phyloP scores from a whole-genome alignment of 2,113 vertebrate species.

The Clarias batrachus region DNA sequence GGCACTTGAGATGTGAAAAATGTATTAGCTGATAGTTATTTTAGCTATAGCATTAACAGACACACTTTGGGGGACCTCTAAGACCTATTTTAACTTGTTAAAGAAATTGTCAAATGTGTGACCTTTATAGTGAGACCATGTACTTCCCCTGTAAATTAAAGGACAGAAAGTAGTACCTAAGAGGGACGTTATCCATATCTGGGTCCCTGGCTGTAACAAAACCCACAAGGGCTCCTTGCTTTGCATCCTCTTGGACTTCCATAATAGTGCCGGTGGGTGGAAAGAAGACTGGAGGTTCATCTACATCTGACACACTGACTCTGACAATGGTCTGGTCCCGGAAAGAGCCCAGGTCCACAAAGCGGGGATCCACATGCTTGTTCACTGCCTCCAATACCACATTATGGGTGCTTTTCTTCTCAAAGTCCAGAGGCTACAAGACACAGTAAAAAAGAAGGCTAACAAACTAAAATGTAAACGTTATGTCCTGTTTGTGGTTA shows the following conservation, averaged over 20 bases:
- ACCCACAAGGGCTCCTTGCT: constrained; percentile 85
- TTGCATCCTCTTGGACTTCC: constrained; percentile 92
- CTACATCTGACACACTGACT: constrained; percentile 86
- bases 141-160: not conserved
- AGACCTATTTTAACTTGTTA: too few species aligned
- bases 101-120: too few species aligned
- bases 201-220: constrained; percentile 90
- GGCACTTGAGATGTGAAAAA: too few species aligned
- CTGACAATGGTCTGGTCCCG: constrained; percentile 92
- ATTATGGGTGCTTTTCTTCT: constrained; percentile 87
- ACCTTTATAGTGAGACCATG: not conserved
- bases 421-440: constrained; percentile 87
- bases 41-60: too few species aligned
- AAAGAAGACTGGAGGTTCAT: constrained; percentile 89
- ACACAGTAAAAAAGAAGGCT: not conserved
- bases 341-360: constrained; percentile 89
- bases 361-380: constrained; percentile 91
- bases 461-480: not conserved
- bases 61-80: too few species aligned
- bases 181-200: constrained; percentile 83
- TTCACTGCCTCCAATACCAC: constrained; percentile 95
- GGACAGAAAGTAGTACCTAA: constrained; percentile 76
- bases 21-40: too few species aligned
- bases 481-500: not conserved
- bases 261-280: constrained; percentile 78